A percentile compares a stretch with the other conserved stretches of the same genome.
phyloP scores from a whole-genome alignment of 1,140 invertebrate species.

The Drosophila baimaii region DNA sequence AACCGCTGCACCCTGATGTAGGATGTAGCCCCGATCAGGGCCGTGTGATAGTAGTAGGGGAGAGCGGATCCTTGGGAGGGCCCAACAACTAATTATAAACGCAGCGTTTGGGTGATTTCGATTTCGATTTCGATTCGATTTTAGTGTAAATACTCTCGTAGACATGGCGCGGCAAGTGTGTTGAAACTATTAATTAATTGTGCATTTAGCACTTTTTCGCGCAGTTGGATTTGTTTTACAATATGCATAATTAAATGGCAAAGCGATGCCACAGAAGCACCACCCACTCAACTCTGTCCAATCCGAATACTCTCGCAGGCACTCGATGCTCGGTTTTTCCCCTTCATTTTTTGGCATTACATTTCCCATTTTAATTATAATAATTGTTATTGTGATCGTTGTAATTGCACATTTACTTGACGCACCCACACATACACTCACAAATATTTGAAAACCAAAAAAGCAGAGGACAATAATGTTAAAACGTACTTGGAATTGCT shows the following conservation, averaged over 20 bases:
- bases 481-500: conserved; percentile 61
- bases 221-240: conserved; percentile 35
- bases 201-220: conserved; percentile 53
- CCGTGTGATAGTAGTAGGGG: conserved; percentile 76
- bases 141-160: conserved; percentile 59
- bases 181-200: conserved; percentile 38
- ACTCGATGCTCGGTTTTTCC: conserved; percentile 36
- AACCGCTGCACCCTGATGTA: conserved; percentile 78
- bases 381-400: conserved; percentile 34
- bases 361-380: conserved; percentile 31
- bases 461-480: conserved; percentile 77
- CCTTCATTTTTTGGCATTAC: conserved; percentile 20
- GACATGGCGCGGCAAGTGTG: conserved; percentile 28
- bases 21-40: not conserved
- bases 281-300: conserved; percentile 22
- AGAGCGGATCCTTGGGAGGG: conserved; percentile 16
- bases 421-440: conserved; percentile 38
- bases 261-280: conserved; percentile 14
- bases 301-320: conserved; percentile 12
- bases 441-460: conserved; percentile 16
- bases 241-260: conserved; percentile 41
- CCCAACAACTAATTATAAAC: conserved; percentile 67
- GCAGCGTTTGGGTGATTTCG: conserved; percentile 78
- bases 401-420: conserved; percentile 51
- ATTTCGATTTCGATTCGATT: conserved; percentile 80